Evolutionary conservation across 1,140 invertebrate genomes (phyloP), one percentile per base, ranked within the genome.

Genomic region (Drosophila lacteicornis): DNA sequence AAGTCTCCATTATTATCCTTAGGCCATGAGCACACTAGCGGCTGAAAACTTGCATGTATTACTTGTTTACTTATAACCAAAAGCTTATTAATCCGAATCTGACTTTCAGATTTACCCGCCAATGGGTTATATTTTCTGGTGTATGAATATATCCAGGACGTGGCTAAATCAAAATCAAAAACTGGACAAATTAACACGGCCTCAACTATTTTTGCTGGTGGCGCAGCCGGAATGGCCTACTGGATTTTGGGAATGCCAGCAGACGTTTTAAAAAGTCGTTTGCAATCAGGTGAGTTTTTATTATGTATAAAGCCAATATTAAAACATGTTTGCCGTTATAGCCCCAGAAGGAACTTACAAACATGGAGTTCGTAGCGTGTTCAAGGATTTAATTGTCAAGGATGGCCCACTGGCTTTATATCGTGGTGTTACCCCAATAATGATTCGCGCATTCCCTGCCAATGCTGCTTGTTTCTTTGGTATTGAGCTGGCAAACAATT

Each of bases 211-310:
- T 94, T 98, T 81, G 98, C 99, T 82, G 99, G 99, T 77, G 99
- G 99, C 56, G 96, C 96, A 92, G 98, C 99, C 69, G 99, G 99
- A 60, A 98, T 99, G 91, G 96, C 96, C 75, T 99, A 99, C 93
- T 99, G 99, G 99, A 91, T 97, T 5, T 95, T 99, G 27, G 98
- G 97, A 76, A 99, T 99, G 95, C 98, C 98, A n/a, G 96, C 98
- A 43, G 99, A 99, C 95, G 98, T 99, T 17, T 94, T 99, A 15
- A 99, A 99, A 93, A 99, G 98, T 92, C 95, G 98, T 67, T 93
- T 99, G 57, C 99, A 99, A 94, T 99, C 97, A 81, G 97, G 97
- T 97, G 93, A 70, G 59, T 13, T 51, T 45, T 6, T 17, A 19
- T 42, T 19, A n/a, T 22, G 22, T 25, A 36, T 53, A 8, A 13